A percentile compares a stretch with the other conserved stretches of the same genome.
Evolutionary conservation across 37 sponge, comb jelly and placozoan genomes (phyloP).

Genomic region (Ephydatia muelleri): DNA sequence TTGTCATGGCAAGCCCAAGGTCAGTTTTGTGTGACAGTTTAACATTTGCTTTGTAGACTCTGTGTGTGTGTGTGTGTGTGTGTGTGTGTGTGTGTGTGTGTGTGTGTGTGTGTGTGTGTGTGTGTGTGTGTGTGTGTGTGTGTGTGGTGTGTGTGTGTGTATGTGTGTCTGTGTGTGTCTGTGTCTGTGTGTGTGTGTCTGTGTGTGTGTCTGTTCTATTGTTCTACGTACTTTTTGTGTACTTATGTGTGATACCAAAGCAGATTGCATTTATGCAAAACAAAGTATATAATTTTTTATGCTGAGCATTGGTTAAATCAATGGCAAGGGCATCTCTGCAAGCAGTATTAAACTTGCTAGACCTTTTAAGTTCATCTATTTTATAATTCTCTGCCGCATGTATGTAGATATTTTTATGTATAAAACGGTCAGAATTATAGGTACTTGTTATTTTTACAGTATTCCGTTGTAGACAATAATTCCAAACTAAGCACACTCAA

Average conservation of each 20-base stretch:
- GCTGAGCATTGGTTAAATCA: too few species aligned
- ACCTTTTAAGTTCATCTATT: too few species aligned
- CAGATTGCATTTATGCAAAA: too few species aligned
- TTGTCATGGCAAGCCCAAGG: neutral
- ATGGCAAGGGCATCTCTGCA: too few species aligned
- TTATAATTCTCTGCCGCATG: too few species aligned
- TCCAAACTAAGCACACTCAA: neutral
- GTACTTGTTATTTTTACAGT: neutral
- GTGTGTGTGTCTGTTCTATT: too few species aligned
- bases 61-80: constrained; percentile 40
- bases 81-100: constrained; percentile 47
- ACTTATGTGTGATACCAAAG: too few species aligned
- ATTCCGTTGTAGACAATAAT: neutral
- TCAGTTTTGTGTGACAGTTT: neutral
- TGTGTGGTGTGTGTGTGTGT: neutral
- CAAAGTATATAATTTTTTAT: too few species aligned
- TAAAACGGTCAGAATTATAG: neutral
- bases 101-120: constrained; percentile 28
- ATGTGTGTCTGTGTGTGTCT: too few species aligned
- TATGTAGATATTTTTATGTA: neutral
- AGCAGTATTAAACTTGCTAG: too few species aligned
- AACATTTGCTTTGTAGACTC: constrained; percentile 1
- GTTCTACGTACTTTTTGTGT: too few species aligned
- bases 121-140: neutral
- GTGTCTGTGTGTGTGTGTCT: too few species aligned